Base-by-base conservation (phyloP, 2,888 invertebrate species). In the Petrolisthes manimaculis region DNA sequence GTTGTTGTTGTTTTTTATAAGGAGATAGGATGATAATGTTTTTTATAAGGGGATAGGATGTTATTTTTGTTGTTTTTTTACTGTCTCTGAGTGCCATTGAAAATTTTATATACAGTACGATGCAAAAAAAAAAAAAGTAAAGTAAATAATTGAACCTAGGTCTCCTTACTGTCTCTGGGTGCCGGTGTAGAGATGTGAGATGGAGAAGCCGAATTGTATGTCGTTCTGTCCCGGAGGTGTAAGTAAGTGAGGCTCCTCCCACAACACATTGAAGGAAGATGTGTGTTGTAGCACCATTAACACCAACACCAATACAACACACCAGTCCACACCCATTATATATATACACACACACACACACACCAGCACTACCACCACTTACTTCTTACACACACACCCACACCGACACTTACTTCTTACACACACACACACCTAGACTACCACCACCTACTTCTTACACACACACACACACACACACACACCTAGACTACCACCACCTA, bases 131-230 rank as follows among this genome's bases (percentile, higher is more conserved):
- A 14, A 24, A 8, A 21, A 5, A 61, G 24, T 21, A 53, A 56
- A 5, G 37, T 55, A n/a, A 55, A 24, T 53, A 21, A 69, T 51
- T 9, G 5, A 37, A 37, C 37, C 2, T 37, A 37, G 37, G 53
- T 18, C 21, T 21, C 21, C 85, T 86, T 18, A 86, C 85, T 61
- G 56, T 21, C 71, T 86, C 5, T 80, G 54, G 6, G n/a, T 80
- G 14, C 71, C 55, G 37, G 54, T 71, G 71, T 61, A 54, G 71
- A 80, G 80, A 56, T 80, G 79, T 14, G 80, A 24, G 71, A 86
- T 53, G 51, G 85, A 86, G 61, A 86, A 86, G 4, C 85, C 85
- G 18, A 86, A 86, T 5, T 86, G 71, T 5, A 80, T 18, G 12
- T 51, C 71, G 8, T n/a, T 86, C 12, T 86, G 80, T 6, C 14